Evolutionary conservation across 2,888 invertebrate species (phyloP).

Genomic region (Gandaritis pyraliata): DNA sequence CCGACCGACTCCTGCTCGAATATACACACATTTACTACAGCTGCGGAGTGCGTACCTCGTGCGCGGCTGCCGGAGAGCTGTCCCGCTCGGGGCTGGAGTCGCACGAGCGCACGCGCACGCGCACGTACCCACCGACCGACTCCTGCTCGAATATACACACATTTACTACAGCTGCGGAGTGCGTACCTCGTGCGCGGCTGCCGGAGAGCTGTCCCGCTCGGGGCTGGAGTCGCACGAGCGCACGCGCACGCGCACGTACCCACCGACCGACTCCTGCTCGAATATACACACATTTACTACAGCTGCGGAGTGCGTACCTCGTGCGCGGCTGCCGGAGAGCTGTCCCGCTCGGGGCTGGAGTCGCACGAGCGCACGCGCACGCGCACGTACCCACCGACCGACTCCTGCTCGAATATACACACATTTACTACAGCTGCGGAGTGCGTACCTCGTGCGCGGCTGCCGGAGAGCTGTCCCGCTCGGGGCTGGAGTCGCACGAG

Average conservation of each 20-base stretch:
- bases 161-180: background rate
- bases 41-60: too few relatives aligned
- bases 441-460: slow-evolving; percentile 42
- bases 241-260: slow-evolving; percentile 59
- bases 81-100: slow-evolving; percentile 76
- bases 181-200: slow-evolving; percentile 40
- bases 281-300: background rate
- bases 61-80: slow-evolving; percentile 5
- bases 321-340: slow-evolving; percentile 18
- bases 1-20: slow-evolving; percentile 64
- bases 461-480: slow-evolving; percentile 52
- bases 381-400: slow-evolving; percentile 61
- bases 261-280: slow-evolving; percentile 64
- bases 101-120: slow-evolving; percentile 62
- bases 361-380: slow-evolving; percentile 66
- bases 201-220: slow-evolving; percentile 55
- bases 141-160: slow-evolving; percentile 53
- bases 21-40: background rate
- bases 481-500: slow-evolving; percentile 74
- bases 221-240: slow-evolving; percentile 74
- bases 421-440: background rate
- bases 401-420: slow-evolving; percentile 55
- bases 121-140: slow-evolving; percentile 61
- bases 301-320: too few relatives aligned
- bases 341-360: slow-evolving; percentile 72